Evolutionary conservation across 2,888 invertebrate species (phyloP).

Genomic region (Ariolimax columbianus): DNA sequence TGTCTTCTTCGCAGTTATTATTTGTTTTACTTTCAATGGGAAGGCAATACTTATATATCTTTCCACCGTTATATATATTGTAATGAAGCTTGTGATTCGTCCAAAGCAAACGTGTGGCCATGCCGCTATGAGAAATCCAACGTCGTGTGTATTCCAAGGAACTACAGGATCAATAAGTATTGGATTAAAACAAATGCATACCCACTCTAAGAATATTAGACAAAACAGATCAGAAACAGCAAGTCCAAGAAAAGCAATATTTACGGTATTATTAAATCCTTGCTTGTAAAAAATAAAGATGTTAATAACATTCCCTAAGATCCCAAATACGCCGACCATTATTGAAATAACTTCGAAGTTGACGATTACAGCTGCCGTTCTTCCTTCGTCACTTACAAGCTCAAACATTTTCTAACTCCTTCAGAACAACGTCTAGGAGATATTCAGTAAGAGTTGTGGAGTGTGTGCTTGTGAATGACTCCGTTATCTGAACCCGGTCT

Average conservation of each 20-base stretch:
- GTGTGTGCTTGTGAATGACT: too few relatives aligned
- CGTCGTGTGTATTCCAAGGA: background rate
- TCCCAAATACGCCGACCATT: background rate
- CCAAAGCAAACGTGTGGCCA: background rate
- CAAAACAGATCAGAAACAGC: constrained; percentile 21
- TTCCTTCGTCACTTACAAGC: background rate
- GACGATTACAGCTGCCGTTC: background rate
- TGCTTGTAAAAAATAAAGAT: background rate
- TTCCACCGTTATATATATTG: constrained; percentile 18
- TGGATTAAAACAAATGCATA: background rate
- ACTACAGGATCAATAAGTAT: background rate
- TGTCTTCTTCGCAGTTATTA: background rate
- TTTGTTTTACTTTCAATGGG: constrained; percentile 23
- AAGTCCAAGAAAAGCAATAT: background rate
- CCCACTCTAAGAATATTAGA: background rate
- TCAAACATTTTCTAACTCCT: background rate
- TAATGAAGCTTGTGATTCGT: constrained; percentile 7
- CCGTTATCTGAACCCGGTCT: too few relatives aligned
- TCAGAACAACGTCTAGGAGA: background rate
- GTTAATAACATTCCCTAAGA: constrained; percentile 20
- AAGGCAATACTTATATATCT: constrained; percentile 11
- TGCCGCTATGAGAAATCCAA: background rate
- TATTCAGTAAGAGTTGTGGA: too few relatives aligned
- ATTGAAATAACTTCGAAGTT: background rate
- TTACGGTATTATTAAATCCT: background rate